phyloP scores from a whole-genome alignment of 2,797 vertebrate species.

The Pogoniulus pusillus region DNA sequence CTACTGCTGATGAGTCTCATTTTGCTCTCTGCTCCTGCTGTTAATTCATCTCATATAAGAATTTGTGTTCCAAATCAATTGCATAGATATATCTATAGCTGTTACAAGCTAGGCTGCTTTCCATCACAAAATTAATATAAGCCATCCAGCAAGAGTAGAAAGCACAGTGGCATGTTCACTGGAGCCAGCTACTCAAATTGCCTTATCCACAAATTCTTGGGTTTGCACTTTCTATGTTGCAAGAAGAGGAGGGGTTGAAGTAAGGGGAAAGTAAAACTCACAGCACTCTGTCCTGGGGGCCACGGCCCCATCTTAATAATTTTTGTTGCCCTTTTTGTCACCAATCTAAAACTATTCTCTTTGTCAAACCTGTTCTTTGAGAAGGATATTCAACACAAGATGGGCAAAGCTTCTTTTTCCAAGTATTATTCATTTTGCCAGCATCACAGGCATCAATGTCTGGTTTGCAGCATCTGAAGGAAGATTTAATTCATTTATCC shows the following conservation, averaged over 20 bases:
- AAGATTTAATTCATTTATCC: slow-evolving; percentile 25
- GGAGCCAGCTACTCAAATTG: neutral
- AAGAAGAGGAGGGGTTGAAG: neutral
- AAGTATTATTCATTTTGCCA: neutral
- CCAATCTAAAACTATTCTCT: neutral
- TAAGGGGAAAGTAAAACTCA: neutral
- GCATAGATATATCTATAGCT: neutral
- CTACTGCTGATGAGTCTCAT: neutral
- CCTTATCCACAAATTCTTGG: neutral
- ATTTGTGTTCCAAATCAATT: neutral
- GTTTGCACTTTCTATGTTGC: neutral
- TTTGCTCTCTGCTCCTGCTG: neutral
- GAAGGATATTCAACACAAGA: neutral
- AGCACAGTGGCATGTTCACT: neutral
- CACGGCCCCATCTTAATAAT: neutral
- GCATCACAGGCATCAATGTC: neutral
- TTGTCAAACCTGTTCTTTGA: neutral
- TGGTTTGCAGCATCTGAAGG: neutral
- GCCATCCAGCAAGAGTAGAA: neutral
- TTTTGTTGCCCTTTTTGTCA: neutral
- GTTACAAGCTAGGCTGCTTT: neutral
- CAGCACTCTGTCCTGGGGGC: neutral
- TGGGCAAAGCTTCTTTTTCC: neutral
- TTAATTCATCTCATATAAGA: neutral
- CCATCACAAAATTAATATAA: neutral